Percentiles rank a stretch among this genome's conserved stretches.
Evolutionary conservation across 2,113 vertebrate species (phyloP).

Genomic region (Scytalopus superciliaris): DNA sequence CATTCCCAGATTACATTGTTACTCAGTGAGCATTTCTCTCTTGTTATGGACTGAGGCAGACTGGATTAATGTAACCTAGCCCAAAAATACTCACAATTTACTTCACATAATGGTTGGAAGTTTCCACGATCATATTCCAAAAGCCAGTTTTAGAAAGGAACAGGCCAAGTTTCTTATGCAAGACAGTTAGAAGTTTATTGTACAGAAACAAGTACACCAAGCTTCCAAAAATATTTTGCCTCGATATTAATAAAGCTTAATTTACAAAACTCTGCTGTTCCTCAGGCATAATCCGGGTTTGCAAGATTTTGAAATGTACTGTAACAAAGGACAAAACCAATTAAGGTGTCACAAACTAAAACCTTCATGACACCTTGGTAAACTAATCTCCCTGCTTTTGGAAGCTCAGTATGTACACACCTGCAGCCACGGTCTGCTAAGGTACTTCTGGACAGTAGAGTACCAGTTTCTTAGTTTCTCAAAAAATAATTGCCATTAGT

Average conservation of each 20-base stretch:
- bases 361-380: not conserved
- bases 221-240: slow-evolving; percentile 36
- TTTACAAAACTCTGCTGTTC: slow-evolving; percentile 29
- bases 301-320: slow-evolving; percentile 35
- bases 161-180: not conserved
- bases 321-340: not conserved
- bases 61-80: not conserved
- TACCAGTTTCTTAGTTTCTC: not conserved
- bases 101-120: not conserved
- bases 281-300: not conserved
- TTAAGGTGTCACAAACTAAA: not conserved
- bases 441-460: not conserved
- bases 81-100: not conserved
- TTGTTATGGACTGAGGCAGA: not conserved
- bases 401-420: not conserved
- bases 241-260: not conserved
- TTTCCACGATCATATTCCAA: not conserved
- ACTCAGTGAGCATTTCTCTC: not conserved
- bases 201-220: slow-evolving; percentile 35
- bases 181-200: slow-evolving; percentile 53
- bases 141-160: not conserved
- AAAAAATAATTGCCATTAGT: not conserved
- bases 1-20: not conserved
- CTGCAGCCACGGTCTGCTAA: not conserved
- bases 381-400: not conserved